Base-by-base conservation (phyloP, 2,113 vertebrate species). In the Gorsachius goisagi region DNA sequence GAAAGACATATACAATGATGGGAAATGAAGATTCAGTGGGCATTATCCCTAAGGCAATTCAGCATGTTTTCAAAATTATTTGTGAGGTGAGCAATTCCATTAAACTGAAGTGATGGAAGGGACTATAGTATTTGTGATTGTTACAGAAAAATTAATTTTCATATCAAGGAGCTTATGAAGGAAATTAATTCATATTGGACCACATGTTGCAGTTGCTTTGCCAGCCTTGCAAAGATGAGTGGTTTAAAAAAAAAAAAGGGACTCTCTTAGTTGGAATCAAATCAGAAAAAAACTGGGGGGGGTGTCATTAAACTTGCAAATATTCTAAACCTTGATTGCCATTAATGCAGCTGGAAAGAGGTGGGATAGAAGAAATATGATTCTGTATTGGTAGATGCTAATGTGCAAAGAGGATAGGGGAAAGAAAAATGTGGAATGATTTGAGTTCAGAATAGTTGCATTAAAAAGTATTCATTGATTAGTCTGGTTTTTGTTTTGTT, bases 1-100 rank as follows among this genome's bases (percentile, higher is more conserved):
- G 99, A 67, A 99, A 99, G 97, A 99, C 99, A 0, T 99, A 99
- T 41, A 99, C 99, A 12, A 99, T 99, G 99, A 99, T 99, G 98
- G 99, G 99, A 18, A 98, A 96, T 12, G 87, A 98, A 52, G 95
- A 96, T 50, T 97, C 90, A 39, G 86, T 97, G 26, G 99, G 99
- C 55, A 98, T 99, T 56, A 99, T 99, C 45, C 99, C 99, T 12
- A 97, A 99, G 45, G 99, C 99, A 74, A 98, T 99, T 96, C 98
- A 99, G 27, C 99, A 99, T 33, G 98, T 99, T 66, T 99, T 99
- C 97, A 97, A 98, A 82, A 98, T 98, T 21, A 99, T 99, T 89
- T 98, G 98, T 93, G 98, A 97, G 77, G 99, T 99, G 96, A 97
- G 97, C 63, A 53, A 49, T 69, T 91, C 52, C 37, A 12, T 50